These are phyloP conservation scores for Micronycteris hirsuta DNA, from an alignment of 2,113 vertebrate species.

Conservation along the genomic window DNA sequence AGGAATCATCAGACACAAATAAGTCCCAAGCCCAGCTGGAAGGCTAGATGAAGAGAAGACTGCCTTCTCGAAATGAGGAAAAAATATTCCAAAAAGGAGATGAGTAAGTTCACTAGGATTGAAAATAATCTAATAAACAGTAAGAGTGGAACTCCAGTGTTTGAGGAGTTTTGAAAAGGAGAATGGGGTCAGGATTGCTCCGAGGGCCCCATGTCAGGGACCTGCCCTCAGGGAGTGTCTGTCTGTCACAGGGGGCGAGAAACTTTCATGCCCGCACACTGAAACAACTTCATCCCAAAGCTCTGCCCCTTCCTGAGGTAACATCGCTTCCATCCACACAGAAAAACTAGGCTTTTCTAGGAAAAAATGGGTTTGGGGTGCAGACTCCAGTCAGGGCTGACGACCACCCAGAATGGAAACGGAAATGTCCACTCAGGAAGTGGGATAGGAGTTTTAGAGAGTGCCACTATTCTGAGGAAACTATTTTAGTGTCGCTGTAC, in stretches of 20 bases:
- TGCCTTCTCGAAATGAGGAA: too few species aligned
- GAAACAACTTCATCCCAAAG: background rate
- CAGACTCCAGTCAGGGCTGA: background rate
- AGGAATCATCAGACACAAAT: too few species aligned
- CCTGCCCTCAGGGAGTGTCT: background rate
- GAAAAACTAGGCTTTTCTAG: background rate
- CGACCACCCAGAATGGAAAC: background rate
- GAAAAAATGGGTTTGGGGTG: background rate
- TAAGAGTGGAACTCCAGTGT: too few species aligned
- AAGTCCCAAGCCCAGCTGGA: too few species aligned
- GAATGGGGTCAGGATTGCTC: too few species aligned
- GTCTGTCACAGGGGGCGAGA: background rate
- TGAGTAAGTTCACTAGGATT: too few species aligned
- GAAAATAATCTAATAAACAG: too few species aligned
- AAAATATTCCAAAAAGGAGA: too few species aligned
- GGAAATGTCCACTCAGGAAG: background rate
- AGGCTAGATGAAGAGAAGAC: too few species aligned
- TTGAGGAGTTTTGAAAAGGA: too few species aligned
- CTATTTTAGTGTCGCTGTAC: too few species aligned
- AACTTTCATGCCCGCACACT: background rate
- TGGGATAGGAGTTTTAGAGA: background rate
- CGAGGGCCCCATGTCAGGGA: too few species aligned
- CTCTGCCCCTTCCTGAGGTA: background rate
- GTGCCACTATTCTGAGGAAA: background rate
- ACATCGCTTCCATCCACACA: background rate